These are phyloP conservation scores for Eurosta solidaginis DNA, from an alignment of 1,140 invertebrate genomes.

Conservation along the genomic window DNA sequence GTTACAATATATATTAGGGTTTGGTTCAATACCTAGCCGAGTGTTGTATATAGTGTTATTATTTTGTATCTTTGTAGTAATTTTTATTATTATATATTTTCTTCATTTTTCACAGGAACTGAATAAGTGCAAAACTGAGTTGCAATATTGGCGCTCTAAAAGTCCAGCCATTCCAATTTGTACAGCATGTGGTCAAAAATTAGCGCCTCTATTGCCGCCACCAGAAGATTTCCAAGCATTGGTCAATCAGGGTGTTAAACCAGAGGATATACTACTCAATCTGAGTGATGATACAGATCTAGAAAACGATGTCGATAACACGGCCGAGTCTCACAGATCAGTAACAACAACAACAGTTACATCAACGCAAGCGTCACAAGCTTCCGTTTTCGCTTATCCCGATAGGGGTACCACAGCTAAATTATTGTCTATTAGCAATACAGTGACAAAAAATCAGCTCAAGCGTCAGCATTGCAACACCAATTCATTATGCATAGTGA, in stretches of 20 bases:
- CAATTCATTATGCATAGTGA: background rate
- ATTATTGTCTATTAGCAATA: conserved; percentile 47
- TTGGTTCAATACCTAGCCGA: background rate
- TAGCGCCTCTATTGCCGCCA: conserved; percentile 58
- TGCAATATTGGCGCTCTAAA: conserved; percentile 87
- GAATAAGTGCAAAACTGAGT: conserved; percentile 87
- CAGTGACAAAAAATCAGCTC: conserved; percentile 41
- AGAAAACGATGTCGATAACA: conserved; percentile 38
- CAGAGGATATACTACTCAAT: conserved; percentile 62
- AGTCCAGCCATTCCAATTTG: conserved; percentile 73
- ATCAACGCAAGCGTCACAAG: background rate
- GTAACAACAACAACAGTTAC: background rate
- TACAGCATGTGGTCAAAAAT: conserved; percentile 65
- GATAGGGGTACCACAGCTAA: conserved; percentile 54
- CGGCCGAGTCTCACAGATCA: conserved; percentile 6
- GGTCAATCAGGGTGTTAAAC: conserved; percentile 66
- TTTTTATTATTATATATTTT: background rate
- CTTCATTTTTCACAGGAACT: conserved; percentile 69
- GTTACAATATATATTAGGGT: background rate
- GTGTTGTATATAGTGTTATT: background rate
- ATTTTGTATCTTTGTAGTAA: too few species aligned
- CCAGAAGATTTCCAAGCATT: conserved; percentile 67
- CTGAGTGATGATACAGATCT: conserved; percentile 43
- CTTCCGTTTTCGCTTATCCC: conserved; percentile 45
- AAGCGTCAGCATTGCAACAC: background rate